A percentile compares a stretch with the other conserved stretches of the same genome.
These are phyloP conservation scores for Bombus turneri DNA, from an alignment of 1,140 invertebrate species.

Conservation along the genomic window DNA sequence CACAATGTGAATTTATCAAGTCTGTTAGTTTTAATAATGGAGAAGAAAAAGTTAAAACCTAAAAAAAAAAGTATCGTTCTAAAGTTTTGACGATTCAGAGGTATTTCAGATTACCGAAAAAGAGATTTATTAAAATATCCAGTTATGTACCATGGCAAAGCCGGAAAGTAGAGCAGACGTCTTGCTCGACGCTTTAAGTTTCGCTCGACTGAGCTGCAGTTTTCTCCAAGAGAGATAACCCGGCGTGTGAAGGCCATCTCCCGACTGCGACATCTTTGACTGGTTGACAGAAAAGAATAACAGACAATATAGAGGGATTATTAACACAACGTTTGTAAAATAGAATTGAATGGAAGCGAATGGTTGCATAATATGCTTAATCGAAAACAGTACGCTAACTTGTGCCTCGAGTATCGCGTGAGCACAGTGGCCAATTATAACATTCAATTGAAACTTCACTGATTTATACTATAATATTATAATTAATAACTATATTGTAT, in stretches of 20 bases:
- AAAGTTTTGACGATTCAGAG: background rate
- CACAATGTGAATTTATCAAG: background rate
- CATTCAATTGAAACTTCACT: conserved; percentile 24
- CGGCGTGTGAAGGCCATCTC: conserved; percentile 91
- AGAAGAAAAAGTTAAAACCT: background rate
- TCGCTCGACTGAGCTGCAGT: conserved; percentile 95
- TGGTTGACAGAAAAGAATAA: conserved; percentile 52
- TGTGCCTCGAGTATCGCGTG: background rate
- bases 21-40: background rate
- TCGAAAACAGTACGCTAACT: conserved; percentile 13
- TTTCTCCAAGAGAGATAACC: conserved; percentile 95
- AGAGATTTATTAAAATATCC: conserved; percentile 62
- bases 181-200: conserved; percentile 97
- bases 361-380: conserved; percentile 6
- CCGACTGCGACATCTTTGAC: conserved; percentile 86
- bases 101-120: background rate
- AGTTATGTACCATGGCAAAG: conserved; percentile 93
- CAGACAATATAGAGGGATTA: conserved; percentile 27
- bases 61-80: background rate
- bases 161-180: conserved; percentile 98
- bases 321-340: background rate
- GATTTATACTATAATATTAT: conserved; percentile 19
- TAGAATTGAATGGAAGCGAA: background rate
- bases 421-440: conserved; percentile 11
- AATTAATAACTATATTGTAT: background rate